Evolutionary conservation across 2,113 vertebrate species (phyloP).

Genomic region (Grammomys dolichurus): DNA sequence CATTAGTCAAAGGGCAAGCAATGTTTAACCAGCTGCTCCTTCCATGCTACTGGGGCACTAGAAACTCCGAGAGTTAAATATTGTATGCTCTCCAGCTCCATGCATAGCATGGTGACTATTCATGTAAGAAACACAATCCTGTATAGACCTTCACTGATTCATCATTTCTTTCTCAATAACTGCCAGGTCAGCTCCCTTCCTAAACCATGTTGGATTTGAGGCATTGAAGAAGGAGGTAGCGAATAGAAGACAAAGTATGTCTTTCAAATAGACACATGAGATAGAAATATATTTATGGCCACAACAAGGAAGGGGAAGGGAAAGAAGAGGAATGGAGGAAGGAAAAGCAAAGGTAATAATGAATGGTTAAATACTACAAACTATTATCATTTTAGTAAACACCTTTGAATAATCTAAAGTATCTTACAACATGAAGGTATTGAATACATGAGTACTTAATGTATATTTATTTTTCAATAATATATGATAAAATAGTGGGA

Average conservation of each 20-base stretch:
- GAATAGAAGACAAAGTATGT: neutral
- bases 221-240: neutral
- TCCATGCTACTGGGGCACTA: neutral
- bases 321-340: neutral
- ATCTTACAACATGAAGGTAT: neutral
- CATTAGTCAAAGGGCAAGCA: conserved; percentile 53
- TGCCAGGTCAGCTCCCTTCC: neutral
- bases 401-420: neutral
- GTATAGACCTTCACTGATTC: neutral
- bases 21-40: conserved; percentile 65
- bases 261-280: neutral
- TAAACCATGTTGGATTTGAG: neutral
- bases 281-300: neutral
- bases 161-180: neutral
- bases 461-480: neutral
- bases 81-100: neutral
- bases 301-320: accelerated
- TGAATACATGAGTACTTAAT: neutral
- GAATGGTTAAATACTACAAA: neutral
- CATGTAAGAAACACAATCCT: neutral
- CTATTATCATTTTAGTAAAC: neutral
- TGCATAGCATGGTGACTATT: neutral
- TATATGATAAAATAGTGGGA: neutral
- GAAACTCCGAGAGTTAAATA: neutral
- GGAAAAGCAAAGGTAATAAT: too few species aligned